These are phyloP conservation scores for Pelobates fuscus DNA, from an alignment of 2,113 vertebrate species.

Conservation along the genomic window DNA sequence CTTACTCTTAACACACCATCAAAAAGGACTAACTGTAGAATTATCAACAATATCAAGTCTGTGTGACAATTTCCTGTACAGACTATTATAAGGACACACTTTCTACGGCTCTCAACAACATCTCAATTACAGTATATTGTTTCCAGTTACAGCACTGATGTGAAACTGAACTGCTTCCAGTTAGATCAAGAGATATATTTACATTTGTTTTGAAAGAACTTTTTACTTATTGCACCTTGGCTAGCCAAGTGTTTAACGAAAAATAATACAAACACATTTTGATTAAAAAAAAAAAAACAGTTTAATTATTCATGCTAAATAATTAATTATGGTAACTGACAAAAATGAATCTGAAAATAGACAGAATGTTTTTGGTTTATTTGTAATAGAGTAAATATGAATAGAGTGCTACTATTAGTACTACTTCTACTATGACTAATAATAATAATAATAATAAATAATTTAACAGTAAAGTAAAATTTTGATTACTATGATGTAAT, in stretches of 20 bases:
- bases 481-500: too few species aligned
- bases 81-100: conserved; percentile 13
- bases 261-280: background rate
- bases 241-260: conserved; percentile 10
- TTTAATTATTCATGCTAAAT: background rate
- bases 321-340: too few species aligned
- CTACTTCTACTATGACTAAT: too few species aligned
- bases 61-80: background rate
- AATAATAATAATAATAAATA: too few species aligned
- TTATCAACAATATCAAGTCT: background rate
- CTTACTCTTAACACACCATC: background rate
- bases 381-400: too few species aligned
- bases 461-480: too few species aligned
- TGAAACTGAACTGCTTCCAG: conserved; percentile 46
- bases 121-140: conserved; percentile 37
- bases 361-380: too few species aligned
- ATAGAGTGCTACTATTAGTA: too few species aligned
- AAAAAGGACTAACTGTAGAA: too few species aligned
- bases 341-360: too few species aligned
- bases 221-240: conserved; percentile 18
- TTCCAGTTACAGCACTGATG: conserved; percentile 44
- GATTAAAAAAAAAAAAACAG: background rate
- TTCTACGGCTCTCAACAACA: conserved; percentile 31
- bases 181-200: conserved; percentile 33
- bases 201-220: conserved; percentile 25